phyloP scores from a whole-genome alignment of 2,888 invertebrate genomes.

The Blomia tropicalis region DNA sequence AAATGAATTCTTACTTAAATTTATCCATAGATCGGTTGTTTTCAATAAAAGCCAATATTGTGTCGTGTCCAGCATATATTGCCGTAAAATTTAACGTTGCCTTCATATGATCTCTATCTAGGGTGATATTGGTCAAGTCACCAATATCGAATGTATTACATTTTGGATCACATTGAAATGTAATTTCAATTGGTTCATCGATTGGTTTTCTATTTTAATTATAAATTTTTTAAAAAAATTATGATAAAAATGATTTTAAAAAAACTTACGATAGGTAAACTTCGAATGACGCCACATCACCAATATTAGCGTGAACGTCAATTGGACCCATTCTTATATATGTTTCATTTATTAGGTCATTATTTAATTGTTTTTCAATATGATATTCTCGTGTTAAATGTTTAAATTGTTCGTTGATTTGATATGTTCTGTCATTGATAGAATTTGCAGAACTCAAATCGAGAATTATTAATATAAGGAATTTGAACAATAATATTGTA shows the following conservation, averaged over 20 bases:
- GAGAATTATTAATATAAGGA: no score
- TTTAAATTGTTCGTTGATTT: no score
- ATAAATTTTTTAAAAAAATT: not conserved
- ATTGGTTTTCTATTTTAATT: not conserved
- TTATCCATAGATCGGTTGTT: no score
- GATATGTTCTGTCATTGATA: no score
- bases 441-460: no score
- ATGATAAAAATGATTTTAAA: not conserved
- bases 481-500: no score
- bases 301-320: not conserved
- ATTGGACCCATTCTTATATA: not conserved
- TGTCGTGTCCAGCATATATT: constrained; percentile 8
- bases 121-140: not conserved
- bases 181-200: not conserved
- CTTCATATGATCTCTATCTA: not conserved
- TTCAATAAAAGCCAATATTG: no score
- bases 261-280: constrained; percentile 8
- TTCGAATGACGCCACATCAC: not conserved
- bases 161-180: not conserved
- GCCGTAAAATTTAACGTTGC: constrained; percentile 8
- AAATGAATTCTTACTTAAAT: no score
- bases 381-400: no score
- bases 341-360: not conserved
- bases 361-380: no score
- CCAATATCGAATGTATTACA: not conserved